Evolutionary conservation across 2,888 invertebrate species (phyloP).

Genomic region (Ecliptopera silaceata): DNA sequence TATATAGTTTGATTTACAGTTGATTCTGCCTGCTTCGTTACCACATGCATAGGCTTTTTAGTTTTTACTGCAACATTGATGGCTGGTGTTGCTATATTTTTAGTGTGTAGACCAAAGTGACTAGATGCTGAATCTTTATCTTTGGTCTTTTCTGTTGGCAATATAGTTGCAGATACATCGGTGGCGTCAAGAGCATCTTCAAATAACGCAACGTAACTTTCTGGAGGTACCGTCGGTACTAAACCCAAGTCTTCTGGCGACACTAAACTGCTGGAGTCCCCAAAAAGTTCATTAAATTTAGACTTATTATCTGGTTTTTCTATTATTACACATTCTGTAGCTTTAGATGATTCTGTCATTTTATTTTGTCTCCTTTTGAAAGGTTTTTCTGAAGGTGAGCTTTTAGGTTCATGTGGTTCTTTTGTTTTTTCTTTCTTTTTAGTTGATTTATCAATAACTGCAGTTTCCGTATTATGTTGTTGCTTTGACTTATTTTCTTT

Average conservation of each 20-base stretch:
- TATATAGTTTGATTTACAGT: slow-evolving; percentile 36
- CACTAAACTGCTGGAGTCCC: slow-evolving; percentile 72
- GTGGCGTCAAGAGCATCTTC: slow-evolving; percentile 67
- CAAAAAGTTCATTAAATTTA: slow-evolving; percentile 69
- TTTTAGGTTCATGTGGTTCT: slow-evolving; percentile 1
- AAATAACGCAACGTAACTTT: slow-evolving; percentile 52
- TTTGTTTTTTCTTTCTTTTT: slow-evolving; percentile 19
- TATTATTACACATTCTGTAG: not conserved
- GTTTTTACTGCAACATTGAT: not conserved
- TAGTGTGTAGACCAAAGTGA: slow-evolving; percentile 1
- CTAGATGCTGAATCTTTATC: slow-evolving; percentile 5
- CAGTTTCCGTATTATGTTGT: slow-evolving; percentile 1
- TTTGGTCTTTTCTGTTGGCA: not conserved
- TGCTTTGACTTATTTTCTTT: slow-evolving; percentile 19
- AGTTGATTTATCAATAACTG: not conserved
- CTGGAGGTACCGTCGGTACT: slow-evolving; percentile 25
- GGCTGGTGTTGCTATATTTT: not conserved
- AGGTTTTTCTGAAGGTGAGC: slow-evolving; percentile 3
- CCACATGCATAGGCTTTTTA: slow-evolving; percentile 13
- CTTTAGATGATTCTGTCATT: not conserved
- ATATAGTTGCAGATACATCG: slow-evolving; percentile 36
- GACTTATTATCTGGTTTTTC: slow-evolving; percentile 29
- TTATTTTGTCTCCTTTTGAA: slow-evolving; percentile 11
- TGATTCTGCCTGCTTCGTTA: not conserved
- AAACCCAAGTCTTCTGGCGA: slow-evolving; percentile 72